Evolutionary conservation across 2,113 vertebrate species (phyloP).

Genomic region (Corapipo altera): DNA sequence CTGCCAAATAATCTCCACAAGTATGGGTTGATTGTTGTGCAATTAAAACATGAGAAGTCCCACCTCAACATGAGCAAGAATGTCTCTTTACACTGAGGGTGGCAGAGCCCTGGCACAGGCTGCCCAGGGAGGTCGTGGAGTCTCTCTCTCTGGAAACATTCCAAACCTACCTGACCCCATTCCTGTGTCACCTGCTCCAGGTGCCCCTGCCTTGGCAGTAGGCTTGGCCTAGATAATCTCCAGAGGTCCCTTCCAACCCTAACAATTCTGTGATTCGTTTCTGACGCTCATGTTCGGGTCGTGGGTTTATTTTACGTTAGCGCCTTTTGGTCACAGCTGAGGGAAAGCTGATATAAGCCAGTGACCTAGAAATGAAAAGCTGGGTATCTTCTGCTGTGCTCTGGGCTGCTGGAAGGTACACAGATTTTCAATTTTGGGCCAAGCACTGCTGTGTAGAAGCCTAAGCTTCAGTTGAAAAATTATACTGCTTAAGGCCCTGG

Average conservation of each 20-base stretch:
- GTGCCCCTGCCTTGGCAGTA: background rate
- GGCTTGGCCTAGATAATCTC: background rate
- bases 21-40: background rate
- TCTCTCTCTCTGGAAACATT: background rate
- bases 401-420: background rate
- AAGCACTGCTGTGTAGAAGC: background rate
- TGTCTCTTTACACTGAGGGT: too few species aligned
- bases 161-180: rapidly evolving
- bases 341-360: background rate
- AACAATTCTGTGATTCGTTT: background rate
- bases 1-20: background rate
- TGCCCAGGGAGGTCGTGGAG: rapidly evolving
- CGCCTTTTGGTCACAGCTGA: background rate
- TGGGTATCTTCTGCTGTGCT: background rate
- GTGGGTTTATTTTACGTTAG: background rate
- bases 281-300: background rate
- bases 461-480: background rate
- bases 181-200: background rate
- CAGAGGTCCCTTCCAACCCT: background rate
- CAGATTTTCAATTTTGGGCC: background rate
- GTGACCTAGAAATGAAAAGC: constrained; percentile 2
- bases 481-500: background rate
- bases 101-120: background rate
- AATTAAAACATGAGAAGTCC: background rate
- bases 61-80: background rate